Base-by-base conservation (phyloP, 2,113 vertebrate species). In the Caloenas nicobarica region DNA sequence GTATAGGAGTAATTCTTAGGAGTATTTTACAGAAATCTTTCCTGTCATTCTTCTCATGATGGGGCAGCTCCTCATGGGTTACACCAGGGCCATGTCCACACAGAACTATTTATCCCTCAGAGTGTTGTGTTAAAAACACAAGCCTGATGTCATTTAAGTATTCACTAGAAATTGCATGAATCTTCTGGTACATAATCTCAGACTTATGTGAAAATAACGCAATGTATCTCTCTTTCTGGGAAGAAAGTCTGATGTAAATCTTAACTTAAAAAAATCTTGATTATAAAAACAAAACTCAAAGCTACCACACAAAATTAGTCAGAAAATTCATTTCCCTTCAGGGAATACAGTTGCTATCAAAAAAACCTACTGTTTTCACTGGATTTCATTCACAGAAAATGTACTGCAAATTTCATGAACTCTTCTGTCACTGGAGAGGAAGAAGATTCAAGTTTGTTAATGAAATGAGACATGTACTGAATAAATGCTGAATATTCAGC, bases 401-500 rank as follows among this genome's bases (percentile, higher is more conserved):
- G 33, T 26, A 56, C 65, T 46, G 38, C n/a, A 85, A 72, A 91
- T 91, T 85, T 85, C 19, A 53, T 82, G 50, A 89, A 46, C 31
- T 89, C 57, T 94, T 85, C 58, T 91, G 57, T 54, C 82, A 72
- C 25, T 54, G 42, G 18, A 51, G 38, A 80, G 53, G 24, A 86
- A 94, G 42, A 87, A 69, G 40, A 36, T 91, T 61, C 91, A 38
- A 50, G 8, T 72, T 89, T 80, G 25, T 70, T 93, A 93, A 94
- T 84, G 86, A 81, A 84, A 92, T 36, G 46, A 36, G 74, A 86
- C 72, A 44, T 29, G 66, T 42, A 61, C 69, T 77, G 70, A 84
- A 93, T 69, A 94, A 89, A 71, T 65, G 25, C 50, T 89, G 57
- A 93, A 91, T 95, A 91, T 95, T 96, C 81, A 89, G 70, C 70